Base-by-base conservation (phyloP, 2,113 vertebrate genomes). In the Microcebus ravelobensis region DNA sequence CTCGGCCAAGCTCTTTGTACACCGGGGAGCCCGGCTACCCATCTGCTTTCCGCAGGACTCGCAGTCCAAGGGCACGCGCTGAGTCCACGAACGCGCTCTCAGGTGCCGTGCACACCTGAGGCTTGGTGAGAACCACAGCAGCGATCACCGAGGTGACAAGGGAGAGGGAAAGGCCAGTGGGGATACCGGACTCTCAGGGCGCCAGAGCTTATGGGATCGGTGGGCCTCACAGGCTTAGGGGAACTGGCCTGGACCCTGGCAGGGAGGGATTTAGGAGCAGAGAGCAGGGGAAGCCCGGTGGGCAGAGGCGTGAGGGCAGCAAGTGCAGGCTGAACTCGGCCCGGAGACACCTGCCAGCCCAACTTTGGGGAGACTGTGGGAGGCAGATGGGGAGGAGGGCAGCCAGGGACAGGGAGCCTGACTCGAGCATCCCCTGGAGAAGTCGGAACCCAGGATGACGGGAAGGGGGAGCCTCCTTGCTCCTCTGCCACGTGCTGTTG, bases 41-140 rank as follows among this genome's bases (percentile, higher is more conserved):
- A 2, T 39, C 50, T 20, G 36, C 23, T 42, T 61, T 15, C 59
- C 4, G 15, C 29, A 8, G 45, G 29, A 29, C 29, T 23, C 12
- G 3, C 15, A 3, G 20, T 34, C 18, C 25, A 42, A 3, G 18
- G 23, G 3, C 63, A 18, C 8, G 27, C 12, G 2, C 48, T 15
- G 2, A 2, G 8, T 1, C 9, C 6, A 6, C 2, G 6, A 52
- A 31, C 15, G 0, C 1, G 1, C 21, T 5, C 48, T 2, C 5
- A 14, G 8, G 17, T 0, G 0, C 6, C 14, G 11, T 0, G 68
- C 52, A 2, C 21, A 15, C 4, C 0, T 0, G 29, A 0, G 1
- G 36, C 10, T 27, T 0, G 79, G 21, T 27, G 1, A 50, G 42
- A 10, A 8, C 39, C 42, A 3, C 1, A 1, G 34, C 18, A 59